Evolutionary conservation across 2,888 invertebrate genomes (phyloP).

Genomic region (Pristionchus mayeri): DNA sequence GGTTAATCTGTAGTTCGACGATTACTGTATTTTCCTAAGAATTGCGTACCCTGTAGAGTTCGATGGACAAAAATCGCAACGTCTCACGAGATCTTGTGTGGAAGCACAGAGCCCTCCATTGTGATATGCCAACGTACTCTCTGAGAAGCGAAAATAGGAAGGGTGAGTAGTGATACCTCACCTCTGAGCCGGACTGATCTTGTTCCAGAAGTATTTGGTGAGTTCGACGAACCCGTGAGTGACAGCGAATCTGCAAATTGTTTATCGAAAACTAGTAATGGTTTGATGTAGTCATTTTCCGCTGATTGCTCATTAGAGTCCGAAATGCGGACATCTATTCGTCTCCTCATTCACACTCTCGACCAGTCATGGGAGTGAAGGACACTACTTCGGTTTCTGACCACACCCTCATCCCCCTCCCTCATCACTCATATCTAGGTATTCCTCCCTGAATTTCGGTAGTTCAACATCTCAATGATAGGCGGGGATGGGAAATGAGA

Average conservation of each 20-base stretch:
- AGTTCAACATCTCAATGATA: too few species aligned
- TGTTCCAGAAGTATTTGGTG: slow-evolving; percentile 61
- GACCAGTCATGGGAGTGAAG: too few species aligned
- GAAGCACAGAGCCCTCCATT: slow-evolving; percentile 62
- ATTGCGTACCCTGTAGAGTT: slow-evolving; percentile 53
- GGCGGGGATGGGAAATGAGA: too few species aligned
- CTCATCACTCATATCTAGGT: too few species aligned
- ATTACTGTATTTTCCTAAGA: not conserved
- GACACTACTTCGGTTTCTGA: too few species aligned
- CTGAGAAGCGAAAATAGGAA: not conserved
- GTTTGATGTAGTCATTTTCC: too few species aligned
- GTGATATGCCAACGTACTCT: slow-evolving; percentile 56
- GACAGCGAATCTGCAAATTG: slow-evolving; percentile 60
- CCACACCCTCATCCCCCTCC: too few species aligned
- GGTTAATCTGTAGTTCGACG: slow-evolving; percentile 53
- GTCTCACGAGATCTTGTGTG: slow-evolving; percentile 58
- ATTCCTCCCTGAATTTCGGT: too few species aligned
- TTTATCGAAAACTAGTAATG: not conserved
- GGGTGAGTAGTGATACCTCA: not conserved
- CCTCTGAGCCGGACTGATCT: slow-evolving; percentile 55
- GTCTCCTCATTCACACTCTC: not conserved
- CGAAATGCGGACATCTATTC: not conserved
- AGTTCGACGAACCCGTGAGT: slow-evolving; percentile 61
- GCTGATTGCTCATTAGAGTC: not conserved
- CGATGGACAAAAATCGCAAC: slow-evolving; percentile 60